A percentile compares a stretch with the other conserved stretches of the same genome.
Evolutionary conservation across 2,113 vertebrate genomes (phyloP).

Genomic region (Nesospiza acunhae): DNA sequence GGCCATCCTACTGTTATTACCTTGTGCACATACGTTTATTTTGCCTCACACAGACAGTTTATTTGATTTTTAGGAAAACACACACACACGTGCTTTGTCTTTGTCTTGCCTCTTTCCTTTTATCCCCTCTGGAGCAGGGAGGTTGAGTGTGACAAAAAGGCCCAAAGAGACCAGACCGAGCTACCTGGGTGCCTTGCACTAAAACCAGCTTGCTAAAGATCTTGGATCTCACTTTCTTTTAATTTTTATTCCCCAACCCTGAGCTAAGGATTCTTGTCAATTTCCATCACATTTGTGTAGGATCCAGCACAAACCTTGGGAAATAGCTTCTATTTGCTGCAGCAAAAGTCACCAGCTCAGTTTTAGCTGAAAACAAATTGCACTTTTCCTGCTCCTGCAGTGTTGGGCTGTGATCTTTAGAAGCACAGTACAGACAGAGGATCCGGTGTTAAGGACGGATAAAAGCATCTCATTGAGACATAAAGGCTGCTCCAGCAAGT

Average conservation of each 20-base stretch:
- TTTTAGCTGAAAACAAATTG: neutral
- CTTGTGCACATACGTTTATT: neutral
- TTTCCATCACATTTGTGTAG: neutral
- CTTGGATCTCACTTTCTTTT: neutral
- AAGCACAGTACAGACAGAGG: neutral
- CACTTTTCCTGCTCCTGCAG: neutral
- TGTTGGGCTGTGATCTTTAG: neutral
- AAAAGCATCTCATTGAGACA: neutral
- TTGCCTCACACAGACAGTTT: neutral
- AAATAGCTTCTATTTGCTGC: neutral
- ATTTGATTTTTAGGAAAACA: neutral
- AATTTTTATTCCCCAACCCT: neutral
- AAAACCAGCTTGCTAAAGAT: neutral
- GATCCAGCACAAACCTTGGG: neutral
- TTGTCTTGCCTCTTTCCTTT: neutral
- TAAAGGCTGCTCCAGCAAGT: neutral
- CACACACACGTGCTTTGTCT: neutral
- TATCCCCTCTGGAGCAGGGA: neutral
- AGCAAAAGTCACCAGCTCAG: neutral
- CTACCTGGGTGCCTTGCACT: neutral
- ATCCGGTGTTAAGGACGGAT: neutral
- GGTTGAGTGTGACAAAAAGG: neutral
- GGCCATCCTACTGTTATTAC: neutral
- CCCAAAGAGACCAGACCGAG: neutral
- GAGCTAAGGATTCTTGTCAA: neutral